Evolutionary conservation across 2,888 invertebrate genomes (phyloP).

Genomic region (Candidula unifasciata): DNA sequence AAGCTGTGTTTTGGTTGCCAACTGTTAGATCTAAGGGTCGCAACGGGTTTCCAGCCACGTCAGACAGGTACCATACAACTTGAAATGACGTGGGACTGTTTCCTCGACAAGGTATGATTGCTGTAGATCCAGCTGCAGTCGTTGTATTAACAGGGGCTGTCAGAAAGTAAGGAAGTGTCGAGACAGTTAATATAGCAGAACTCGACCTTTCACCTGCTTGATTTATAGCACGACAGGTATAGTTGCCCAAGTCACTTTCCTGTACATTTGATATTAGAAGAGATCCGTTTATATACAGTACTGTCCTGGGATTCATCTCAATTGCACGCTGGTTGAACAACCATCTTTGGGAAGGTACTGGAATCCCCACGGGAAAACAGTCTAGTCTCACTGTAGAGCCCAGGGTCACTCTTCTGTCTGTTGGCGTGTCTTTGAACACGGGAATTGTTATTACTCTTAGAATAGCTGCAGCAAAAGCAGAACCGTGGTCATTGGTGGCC

Average conservation of each 20-base stretch:
- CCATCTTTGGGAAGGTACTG: constrained; percentile 46
- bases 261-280: constrained; percentile 38
- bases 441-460: constrained; percentile 44
- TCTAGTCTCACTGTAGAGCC: constrained; percentile 19
- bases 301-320: constrained; percentile 1
- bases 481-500: constrained; percentile 23
- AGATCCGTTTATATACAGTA: constrained; percentile 30
- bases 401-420: background rate
- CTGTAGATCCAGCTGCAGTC: background rate
- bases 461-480: constrained; percentile 20
- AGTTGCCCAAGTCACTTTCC: constrained; percentile 39
- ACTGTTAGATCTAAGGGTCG: background rate
- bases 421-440: constrained; percentile 19
- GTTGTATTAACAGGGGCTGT: constrained; percentile 18
- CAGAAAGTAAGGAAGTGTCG: constrained; percentile 1
- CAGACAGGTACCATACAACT: constrained; percentile 39
- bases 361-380: constrained; percentile 42
- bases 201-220: constrained; percentile 43
- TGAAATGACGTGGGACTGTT: background rate
- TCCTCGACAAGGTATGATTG: constrained; percentile 26
- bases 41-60: background rate
- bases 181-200: constrained; percentile 34
- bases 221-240: constrained; percentile 50
- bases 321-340: constrained; percentile 26
- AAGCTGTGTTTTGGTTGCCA: background rate